phyloP scores from a whole-genome alignment of 2,113 vertebrate species.

The Montifringilla adamsi region DNA sequence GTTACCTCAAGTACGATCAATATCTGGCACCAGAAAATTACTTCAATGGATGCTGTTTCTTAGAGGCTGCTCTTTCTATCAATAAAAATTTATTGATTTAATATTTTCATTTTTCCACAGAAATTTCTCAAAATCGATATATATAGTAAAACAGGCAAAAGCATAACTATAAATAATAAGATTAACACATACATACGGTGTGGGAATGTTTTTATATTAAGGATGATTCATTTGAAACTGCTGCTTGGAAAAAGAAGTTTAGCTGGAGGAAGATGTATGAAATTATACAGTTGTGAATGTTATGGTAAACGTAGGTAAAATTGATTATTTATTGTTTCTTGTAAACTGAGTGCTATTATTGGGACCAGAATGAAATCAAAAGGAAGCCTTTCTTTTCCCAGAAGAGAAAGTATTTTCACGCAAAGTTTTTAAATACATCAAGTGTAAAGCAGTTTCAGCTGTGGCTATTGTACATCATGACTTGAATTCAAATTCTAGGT shows the following conservation, averaged over 20 bases:
- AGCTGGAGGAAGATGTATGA: not conserved
- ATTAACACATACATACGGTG: not conserved
- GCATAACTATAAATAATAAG: not conserved
- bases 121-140: not conserved
- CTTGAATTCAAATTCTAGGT: not conserved
- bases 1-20: not conserved
- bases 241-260: not conserved
- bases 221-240: not conserved
- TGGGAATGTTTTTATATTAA: not conserved
- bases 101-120: not conserved
- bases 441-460: not conserved
- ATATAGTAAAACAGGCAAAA: not conserved
- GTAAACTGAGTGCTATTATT: not conserved
- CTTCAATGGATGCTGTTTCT: not conserved
- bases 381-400: not conserved
- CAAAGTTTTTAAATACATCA: not conserved
- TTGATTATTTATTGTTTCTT: not conserved
- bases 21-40: not conserved
- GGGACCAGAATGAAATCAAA: not conserved
- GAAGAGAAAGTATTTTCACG: not conserved
- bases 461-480: not conserved
- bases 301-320: not conserved
- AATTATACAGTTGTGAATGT: not conserved
- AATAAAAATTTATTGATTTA: not conserved
- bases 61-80: not conserved